Base-by-base conservation (phyloP, 2,797 vertebrate species). In the Passerculus sandwichensis region DNA sequence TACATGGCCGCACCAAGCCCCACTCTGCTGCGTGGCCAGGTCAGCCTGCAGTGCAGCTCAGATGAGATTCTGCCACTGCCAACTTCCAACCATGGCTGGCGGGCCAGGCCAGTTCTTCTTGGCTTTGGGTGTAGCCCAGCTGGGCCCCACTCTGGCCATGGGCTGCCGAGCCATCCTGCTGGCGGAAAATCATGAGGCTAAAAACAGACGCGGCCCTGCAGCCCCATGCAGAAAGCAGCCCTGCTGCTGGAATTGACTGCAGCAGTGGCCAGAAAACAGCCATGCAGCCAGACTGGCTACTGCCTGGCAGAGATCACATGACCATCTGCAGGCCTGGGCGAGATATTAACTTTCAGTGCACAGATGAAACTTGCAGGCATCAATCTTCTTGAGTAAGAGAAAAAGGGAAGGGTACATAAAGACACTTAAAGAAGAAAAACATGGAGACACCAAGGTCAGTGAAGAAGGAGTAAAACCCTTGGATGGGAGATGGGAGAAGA, bases 1-100 rank as follows among this genome's bases (percentile, higher is more conserved):
- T 54, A 32, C 29, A 29, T 54, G 51, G 51, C 51, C 30, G 21
- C 53, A 54, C 19, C 53, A 56, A 15, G 32, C 54, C 13, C 21
- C 13, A 13, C 21, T 56, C 13, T 15, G 14, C n/a, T 9, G 14
- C 1, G 3, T 34, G 14, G n/a, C 22, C n/a, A 34, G n/a, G 56
- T 57, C 2, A 1, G 10, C n/a, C 22, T 5, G 10, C 14, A 23
- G 56, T 1, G 7, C 0, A 2, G n/a, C 56, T 57, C 10, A 5
- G n/a, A 23, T 57, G 56, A 34, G 22, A 34, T 57, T 57, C 56
- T 57, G n/a, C n/a, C 56, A 57, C 56, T 10, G n/a, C 56, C 2
- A 5, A 34, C 22, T 34, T 57, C n/a, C 56, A 34, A 11, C 22
- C 10, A 25, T 23, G 15, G n/a, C 15, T 0, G 15, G n/a, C 3